Conservation (phyloP, 1,140 invertebrate genomes). For the Drosophila azteca region DNA sequence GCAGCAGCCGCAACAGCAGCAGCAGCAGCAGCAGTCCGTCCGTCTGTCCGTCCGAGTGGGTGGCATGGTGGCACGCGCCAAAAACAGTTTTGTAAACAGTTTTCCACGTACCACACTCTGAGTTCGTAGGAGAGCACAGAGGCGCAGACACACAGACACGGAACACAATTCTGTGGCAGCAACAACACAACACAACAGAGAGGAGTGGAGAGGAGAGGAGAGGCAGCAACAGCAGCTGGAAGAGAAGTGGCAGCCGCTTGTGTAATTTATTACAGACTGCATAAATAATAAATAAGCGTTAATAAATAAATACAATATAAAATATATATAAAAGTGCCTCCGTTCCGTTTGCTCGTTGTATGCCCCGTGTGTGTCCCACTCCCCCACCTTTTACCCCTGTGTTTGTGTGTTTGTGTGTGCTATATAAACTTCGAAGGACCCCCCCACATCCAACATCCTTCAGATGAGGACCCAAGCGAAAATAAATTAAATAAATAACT, state of each 20-base stretch:
- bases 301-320: slow-evolving; percentile 81
- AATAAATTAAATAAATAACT: slow-evolving; percentile 50
- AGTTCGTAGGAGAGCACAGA: slow-evolving; percentile 18
- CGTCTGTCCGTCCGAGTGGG: slow-evolving; percentile 39
- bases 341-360: background rate
- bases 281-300: slow-evolving; percentile 83
- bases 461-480: slow-evolving; percentile 16
- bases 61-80: slow-evolving; percentile 74
- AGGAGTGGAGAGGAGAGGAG: slow-evolving; percentile 3
- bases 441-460: slow-evolving; percentile 13
- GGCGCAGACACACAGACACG: slow-evolving; percentile 19
- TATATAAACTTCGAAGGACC: slow-evolving; percentile 26
- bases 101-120: slow-evolving; percentile 27
- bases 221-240: slow-evolving; percentile 15
- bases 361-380: background rate
- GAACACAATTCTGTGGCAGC: background rate
- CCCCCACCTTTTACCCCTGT: background rate
- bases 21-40: slow-evolving; percentile 18
- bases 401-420: slow-evolving; percentile 22
- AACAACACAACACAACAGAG: background rate
- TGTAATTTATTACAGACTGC: slow-evolving; percentile 82
- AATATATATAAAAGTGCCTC: slow-evolving; percentile 57
- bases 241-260: slow-evolving; percentile 46
- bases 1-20: background rate
- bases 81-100: slow-evolving; percentile 72